These are phyloP conservation scores for Aricia agestis DNA, from an alignment of 1,140 invertebrate genomes.

Conservation along the genomic window DNA sequence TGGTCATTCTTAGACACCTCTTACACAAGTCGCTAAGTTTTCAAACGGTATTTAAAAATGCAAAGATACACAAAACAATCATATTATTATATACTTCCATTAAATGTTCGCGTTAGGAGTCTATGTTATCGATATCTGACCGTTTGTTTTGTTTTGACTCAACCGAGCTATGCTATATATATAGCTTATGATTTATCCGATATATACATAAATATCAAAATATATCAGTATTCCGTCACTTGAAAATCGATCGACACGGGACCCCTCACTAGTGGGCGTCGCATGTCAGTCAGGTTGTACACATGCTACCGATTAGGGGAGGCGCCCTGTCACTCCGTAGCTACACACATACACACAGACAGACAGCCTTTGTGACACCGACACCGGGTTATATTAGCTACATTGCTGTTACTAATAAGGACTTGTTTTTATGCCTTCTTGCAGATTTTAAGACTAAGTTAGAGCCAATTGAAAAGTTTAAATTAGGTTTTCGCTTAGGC, in stretches of 20 bases:
- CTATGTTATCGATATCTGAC: too few species aligned
- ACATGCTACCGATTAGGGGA: slow-evolving; percentile 31
- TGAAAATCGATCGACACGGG: background rate
- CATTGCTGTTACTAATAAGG: background rate
- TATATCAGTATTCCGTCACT: background rate
- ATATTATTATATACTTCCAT: too few species aligned
- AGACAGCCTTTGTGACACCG: background rate
- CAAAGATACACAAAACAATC: too few species aligned
- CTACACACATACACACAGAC: background rate
- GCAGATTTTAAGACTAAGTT: background rate
- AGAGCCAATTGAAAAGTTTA: slow-evolving; percentile 1
- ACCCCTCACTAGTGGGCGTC: background rate
- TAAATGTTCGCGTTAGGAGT: too few species aligned
- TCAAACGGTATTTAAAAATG: too few species aligned
- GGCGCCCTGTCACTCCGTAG: slow-evolving; percentile 25
- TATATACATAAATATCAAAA: too few species aligned
- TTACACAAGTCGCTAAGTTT: too few species aligned
- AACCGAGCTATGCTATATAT: too few species aligned
- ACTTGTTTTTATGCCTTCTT: background rate
- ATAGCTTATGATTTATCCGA: too few species aligned
- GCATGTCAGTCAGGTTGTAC: slow-evolving; percentile 14
- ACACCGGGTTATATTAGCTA: slow-evolving; percentile 18
- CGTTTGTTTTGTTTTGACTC: too few species aligned
- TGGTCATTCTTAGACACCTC: too few species aligned
- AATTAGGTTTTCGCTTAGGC: too few species aligned